Percentiles rank a stretch among this genome's conserved stretches.
phyloP scores from a whole-genome alignment of 1,140 invertebrate species.

The Paraescarpia echinospica region DNA sequence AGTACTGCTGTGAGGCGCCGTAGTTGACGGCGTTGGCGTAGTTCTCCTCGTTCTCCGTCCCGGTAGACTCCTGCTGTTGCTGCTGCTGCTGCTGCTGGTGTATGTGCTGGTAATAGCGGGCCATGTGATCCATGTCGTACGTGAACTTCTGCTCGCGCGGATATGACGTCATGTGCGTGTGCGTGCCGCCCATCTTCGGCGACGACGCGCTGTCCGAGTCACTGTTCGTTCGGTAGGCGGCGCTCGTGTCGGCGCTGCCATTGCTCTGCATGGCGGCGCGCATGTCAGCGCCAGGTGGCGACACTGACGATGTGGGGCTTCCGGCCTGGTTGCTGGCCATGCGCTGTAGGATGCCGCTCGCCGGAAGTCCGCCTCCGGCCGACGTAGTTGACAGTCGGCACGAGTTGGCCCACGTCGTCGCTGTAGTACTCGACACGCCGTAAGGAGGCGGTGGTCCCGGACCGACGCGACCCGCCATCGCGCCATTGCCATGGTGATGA shows the following conservation, averaged over 20 bases:
- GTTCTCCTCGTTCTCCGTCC: not conserved
- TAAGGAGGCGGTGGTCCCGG: not conserved
- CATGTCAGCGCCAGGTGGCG: not conserved
- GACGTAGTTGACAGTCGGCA: not conserved
- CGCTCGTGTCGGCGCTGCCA: not conserved
- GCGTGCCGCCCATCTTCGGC: not conserved
- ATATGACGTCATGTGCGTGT: not conserved
- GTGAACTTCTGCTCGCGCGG: not conserved
- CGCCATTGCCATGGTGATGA: not conserved
- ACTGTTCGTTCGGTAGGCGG: conserved; percentile 11
- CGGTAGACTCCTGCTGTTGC: not conserved
- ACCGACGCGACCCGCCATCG: not conserved
- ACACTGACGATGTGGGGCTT: not conserved
- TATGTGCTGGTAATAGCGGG: conserved; percentile 3
- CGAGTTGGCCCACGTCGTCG: not conserved
- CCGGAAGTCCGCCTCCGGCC: not conserved
- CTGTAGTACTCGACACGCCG: not conserved
- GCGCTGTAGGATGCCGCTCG: conserved; percentile 6
- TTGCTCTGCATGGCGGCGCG: conserved; percentile 8
- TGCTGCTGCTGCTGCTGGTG: conserved; percentile 11
- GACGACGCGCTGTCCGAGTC: conserved; percentile 6
- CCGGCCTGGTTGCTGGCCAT: conserved; percentile 5
- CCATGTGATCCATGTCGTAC: not conserved
- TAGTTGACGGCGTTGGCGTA: not conserved
- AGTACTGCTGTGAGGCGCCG: conserved; percentile 13